A percentile compares a stretch with the other conserved stretches of the same genome.
Evolutionary conservation across 1,140 invertebrate genomes (phyloP).

Genomic region (Drosophila subpulchrella): DNA sequence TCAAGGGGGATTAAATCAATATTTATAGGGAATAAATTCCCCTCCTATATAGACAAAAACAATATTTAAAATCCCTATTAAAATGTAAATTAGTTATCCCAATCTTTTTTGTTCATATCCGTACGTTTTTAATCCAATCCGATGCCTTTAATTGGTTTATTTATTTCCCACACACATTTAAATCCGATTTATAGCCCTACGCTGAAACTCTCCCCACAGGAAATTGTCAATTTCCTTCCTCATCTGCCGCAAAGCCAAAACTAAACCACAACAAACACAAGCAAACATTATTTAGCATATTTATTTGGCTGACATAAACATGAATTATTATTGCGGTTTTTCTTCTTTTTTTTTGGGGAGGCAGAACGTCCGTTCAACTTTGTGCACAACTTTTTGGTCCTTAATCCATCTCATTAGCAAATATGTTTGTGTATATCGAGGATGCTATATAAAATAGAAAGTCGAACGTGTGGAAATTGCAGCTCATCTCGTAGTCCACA

Average conservation of each 20-base stretch:
- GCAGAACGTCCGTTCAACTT: slow-evolving; percentile 14
- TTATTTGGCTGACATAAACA: slow-evolving; percentile 52
- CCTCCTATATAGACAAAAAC: background rate
- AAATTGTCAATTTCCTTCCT: slow-evolving; percentile 49
- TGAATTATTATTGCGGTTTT: slow-evolving; percentile 47
- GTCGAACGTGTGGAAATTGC: slow-evolving; percentile 32
- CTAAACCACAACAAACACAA: slow-evolving; percentile 47
- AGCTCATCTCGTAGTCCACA: slow-evolving; percentile 18
- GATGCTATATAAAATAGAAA: background rate
- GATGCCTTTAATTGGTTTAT: slow-evolving; percentile 36
- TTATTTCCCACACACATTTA: slow-evolving; percentile 20
- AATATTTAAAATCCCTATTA: background rate
- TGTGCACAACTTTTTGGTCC: slow-evolving; percentile 45
- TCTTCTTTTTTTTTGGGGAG: background rate
- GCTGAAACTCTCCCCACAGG: slow-evolving; percentile 10
- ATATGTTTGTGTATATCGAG: slow-evolving; percentile 12
- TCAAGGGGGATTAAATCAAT: background rate
- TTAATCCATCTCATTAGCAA: slow-evolving; percentile 68
- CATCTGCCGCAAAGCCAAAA: slow-evolving; percentile 25
- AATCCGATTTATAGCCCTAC: slow-evolving; percentile 30
- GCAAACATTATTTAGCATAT: slow-evolving; percentile 50
- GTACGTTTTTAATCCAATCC: slow-evolving; percentile 6
- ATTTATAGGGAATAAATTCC: too few relatives aligned
- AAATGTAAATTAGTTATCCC: background rate
- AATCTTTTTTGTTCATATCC: background rate